Conservation (phyloP, 2,888 invertebrate species). For the Proisotoma minuta region DNA sequence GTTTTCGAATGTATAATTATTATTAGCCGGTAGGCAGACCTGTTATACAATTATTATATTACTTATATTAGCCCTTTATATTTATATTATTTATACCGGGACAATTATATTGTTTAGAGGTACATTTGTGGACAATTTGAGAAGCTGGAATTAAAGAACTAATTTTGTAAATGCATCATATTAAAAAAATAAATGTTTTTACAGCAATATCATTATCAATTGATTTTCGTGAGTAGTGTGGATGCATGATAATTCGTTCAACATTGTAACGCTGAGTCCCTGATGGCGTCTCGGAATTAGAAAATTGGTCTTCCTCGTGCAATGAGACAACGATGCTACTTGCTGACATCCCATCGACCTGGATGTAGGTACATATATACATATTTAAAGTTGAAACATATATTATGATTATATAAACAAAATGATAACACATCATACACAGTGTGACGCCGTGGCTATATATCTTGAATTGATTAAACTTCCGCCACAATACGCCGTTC, state of each 20-base stretch:
- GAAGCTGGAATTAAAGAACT: slow-evolving; percentile 17
- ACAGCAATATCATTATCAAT: slow-evolving; percentile 44
- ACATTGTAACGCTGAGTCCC: slow-evolving; percentile 20
- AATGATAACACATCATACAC: neutral
- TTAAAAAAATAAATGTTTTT: neutral
- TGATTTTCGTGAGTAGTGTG: slow-evolving; percentile 29
- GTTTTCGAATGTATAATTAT: slow-evolving; percentile 32
- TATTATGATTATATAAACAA: neutral
- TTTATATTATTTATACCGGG: too few relatives aligned
- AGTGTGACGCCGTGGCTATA: too few relatives aligned
- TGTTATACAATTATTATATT: too few relatives aligned
- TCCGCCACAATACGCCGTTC: slow-evolving; percentile 29
- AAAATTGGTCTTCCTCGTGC: slow-evolving; percentile 42
- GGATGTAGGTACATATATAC: neutral
- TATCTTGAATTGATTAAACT: slow-evolving; percentile 41
- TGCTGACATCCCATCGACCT: slow-evolving; percentile 29
- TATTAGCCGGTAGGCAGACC: slow-evolving; percentile 45
- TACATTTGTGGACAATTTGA: slow-evolving; percentile 36
- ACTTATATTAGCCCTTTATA: too few relatives aligned
- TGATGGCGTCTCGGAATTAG: slow-evolving; percentile 18
- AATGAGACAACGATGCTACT: slow-evolving; percentile 36
- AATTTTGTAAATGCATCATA: neutral
- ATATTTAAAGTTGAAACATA: neutral
- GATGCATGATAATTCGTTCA: slow-evolving; percentile 38
- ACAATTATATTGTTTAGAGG: slow-evolving; percentile 29